Evolutionary conservation across 2,113 vertebrate species (phyloP).

Genomic region (Thomomys bottae): DNA sequence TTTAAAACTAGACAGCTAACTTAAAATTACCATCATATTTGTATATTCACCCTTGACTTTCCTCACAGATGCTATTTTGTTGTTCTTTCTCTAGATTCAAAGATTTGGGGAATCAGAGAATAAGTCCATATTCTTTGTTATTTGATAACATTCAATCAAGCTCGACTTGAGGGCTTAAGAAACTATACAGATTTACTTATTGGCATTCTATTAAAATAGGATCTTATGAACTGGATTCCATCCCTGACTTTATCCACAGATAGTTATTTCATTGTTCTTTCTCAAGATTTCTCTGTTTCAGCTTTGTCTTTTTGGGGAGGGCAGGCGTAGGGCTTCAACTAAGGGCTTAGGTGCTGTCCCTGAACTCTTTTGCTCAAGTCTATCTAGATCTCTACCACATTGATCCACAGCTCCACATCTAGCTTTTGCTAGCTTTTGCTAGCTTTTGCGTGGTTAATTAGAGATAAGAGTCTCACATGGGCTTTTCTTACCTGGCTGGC

Average conservation of each 20-base stretch:
- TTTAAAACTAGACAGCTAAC: neutral
- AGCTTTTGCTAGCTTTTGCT: no score
- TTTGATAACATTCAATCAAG: neutral
- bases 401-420: no score
- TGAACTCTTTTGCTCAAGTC: no score
- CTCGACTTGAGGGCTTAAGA: neutral
- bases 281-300: no score
- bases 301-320: no score
- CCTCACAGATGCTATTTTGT: neutral
- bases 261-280: no score
- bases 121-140: neutral
- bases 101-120: constrained; percentile 10
- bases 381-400: no score
- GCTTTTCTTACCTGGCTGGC: no score
- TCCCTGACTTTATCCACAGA: neutral
- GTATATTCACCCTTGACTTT: constrained; percentile 14
- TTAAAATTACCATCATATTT: constrained; percentile 24
- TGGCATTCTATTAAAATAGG: neutral
- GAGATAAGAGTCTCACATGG: no score
- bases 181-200: neutral
- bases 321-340: no score
- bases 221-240: neutral
- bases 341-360: no score
- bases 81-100: constrained; percentile 24
- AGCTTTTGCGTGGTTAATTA: no score